Percentiles rank a stretch among this genome's conserved stretches.
These are phyloP conservation scores for Cinclus mexicanus DNA, from an alignment of 2,113 vertebrate genomes.

Conservation along the genomic window DNA sequence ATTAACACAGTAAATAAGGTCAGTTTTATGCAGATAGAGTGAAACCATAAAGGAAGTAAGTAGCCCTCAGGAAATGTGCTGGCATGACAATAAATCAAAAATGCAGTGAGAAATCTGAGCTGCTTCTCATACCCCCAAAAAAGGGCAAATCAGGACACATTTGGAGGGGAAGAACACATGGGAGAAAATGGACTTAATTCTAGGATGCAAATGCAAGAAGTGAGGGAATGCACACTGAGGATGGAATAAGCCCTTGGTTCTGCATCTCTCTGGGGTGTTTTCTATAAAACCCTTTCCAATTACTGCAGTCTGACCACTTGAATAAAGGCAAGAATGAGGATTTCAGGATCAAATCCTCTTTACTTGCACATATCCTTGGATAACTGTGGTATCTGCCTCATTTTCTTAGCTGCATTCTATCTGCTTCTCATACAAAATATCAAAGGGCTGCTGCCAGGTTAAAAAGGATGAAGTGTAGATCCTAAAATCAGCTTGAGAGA, in stretches of 20 bases:
- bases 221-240: neutral
- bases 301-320: neutral
- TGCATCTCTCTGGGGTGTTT: neutral
- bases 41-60: neutral
- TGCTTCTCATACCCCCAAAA: neutral
- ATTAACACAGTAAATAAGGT: constrained; percentile 32
- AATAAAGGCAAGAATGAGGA: neutral
- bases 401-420: neutral
- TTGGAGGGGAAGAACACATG: neutral
- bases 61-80: constrained; percentile 24
- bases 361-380: neutral
- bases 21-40: constrained; percentile 34
- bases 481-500: neutral
- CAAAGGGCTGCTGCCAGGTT: neutral
- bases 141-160: constrained; percentile 18
- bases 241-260: neutral
- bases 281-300: neutral
- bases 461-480: neutral
- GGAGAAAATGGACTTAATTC: neutral
- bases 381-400: neutral
- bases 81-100: constrained; percentile 16
- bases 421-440: neutral
- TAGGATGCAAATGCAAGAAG: neutral
- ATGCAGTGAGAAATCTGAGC: neutral
- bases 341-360: neutral